phyloP scores from a whole-genome alignment of 2,888 invertebrate genomes.

The Drosophila buzzatii region DNA sequence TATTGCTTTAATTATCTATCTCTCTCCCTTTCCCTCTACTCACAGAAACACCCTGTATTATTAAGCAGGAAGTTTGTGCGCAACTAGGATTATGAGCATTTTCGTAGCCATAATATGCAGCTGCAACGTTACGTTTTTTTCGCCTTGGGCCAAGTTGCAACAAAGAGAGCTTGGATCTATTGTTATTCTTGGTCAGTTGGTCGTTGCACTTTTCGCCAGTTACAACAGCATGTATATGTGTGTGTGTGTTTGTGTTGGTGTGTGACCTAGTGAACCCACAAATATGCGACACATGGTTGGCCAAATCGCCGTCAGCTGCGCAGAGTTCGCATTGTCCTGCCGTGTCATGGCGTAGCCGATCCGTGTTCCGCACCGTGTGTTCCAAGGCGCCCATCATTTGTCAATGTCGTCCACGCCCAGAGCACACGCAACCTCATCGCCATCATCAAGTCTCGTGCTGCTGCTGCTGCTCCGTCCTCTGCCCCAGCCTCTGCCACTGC shows the following conservation, averaged over 20 bases:
- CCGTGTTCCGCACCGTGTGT: conserved; percentile 48
- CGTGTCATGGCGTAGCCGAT: conserved; percentile 28
- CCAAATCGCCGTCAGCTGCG: conserved; percentile 51
- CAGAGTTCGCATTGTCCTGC: conserved; percentile 44
- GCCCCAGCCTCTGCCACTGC: background rate
- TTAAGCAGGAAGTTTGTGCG: conserved; percentile 25
- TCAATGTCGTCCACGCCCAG: conserved; percentile 68
- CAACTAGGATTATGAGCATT: conserved; percentile 45
- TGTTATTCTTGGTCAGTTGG: conserved; percentile 63
- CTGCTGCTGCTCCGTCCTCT: background rate
- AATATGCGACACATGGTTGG: conserved; percentile 58
- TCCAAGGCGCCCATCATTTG: conserved; percentile 69
- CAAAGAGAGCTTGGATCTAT: conserved; percentile 59
- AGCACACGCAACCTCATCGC: conserved; percentile 68
- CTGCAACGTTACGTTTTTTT: conserved; percentile 55
- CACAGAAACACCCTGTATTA: conserved; percentile 44
- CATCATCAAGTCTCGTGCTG: conserved; percentile 34
- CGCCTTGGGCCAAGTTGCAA: conserved; percentile 40
- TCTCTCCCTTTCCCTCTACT: no score
- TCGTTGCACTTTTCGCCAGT: conserved; percentile 57
- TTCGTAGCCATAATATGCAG: conserved; percentile 68
- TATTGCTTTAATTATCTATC: background rate
- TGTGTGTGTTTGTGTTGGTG: conserved; percentile 9
- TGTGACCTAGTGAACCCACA: conserved; percentile 67
- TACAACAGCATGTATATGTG: background rate